A percentile compares a stretch with the other conserved stretches of the same genome.
Conservation (phyloP, 2,113 vertebrate species). For the Ciconia stormi region DNA sequence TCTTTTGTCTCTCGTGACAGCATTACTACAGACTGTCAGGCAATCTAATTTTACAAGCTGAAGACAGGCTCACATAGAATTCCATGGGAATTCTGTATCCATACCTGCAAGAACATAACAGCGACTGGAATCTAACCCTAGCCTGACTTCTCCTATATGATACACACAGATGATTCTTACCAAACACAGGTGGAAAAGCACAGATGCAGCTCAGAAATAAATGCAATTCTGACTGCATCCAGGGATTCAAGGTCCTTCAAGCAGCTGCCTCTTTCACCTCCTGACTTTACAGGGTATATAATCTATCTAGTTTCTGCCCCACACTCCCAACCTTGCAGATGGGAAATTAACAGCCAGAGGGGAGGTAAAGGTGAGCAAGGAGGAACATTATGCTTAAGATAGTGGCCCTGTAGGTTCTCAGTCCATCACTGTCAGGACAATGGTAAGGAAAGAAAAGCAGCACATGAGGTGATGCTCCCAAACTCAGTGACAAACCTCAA, state of each 20-base stretch:
- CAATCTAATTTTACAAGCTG: slow-evolving; percentile 23
- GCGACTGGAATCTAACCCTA: neutral
- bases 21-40: neutral
- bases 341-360: neutral
- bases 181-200: neutral
- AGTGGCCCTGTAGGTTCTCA: neutral
- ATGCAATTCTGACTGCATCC: neutral
- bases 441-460: neutral
- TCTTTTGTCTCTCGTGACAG: neutral
- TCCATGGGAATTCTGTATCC: neutral
- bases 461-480: neutral
- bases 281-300: neutral
- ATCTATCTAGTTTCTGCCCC: neutral
- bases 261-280: neutral
- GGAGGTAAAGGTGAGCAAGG: neutral
- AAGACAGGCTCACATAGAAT: neutral
- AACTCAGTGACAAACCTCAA: neutral
- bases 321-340: neutral
- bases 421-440: neutral
- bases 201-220: neutral
- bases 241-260: neutral
- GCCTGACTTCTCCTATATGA: accelerated
- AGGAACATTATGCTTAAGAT: neutral
- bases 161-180: neutral
- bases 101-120: accelerated